Conservation (phyloP, 2,113 vertebrate genomes). For the Meleagris gallopavo region DNA sequence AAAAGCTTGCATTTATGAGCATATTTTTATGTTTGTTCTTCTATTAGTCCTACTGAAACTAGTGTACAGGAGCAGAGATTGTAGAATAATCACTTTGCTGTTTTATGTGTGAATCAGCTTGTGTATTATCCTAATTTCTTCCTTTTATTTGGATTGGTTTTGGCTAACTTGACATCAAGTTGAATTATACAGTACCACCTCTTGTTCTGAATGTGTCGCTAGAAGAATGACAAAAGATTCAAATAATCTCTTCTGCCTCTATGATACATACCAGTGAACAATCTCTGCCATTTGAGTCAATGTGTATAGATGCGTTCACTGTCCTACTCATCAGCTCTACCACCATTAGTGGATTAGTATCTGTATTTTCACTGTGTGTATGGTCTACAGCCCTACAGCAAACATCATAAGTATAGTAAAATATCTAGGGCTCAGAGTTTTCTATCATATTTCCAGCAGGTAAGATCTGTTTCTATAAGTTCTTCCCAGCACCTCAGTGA, state of each 20-base stretch:
- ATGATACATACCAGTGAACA: not conserved
- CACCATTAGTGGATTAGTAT: not conserved
- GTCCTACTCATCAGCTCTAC: not conserved
- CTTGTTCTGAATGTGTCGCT: not conserved
- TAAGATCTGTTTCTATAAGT: not conserved
- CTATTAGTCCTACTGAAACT: not conserved
- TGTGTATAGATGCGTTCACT: rapidly evolving
- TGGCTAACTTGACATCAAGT: not conserved
- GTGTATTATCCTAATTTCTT: not conserved
- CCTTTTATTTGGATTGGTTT: not conserved
- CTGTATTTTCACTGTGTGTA: not conserved
- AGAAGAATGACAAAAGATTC: not conserved
- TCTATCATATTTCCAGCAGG: not conserved
- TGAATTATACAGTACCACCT: not conserved
- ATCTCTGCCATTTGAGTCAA: not conserved
- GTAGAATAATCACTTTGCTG: not conserved
- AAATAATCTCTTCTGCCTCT: not conserved
- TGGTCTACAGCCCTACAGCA: not conserved
- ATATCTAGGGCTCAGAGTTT: not conserved
- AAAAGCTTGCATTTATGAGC: rapidly evolving
- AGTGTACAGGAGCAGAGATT: rapidly evolving
- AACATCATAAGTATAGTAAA: not conserved
- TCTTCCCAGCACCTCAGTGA: not conserved
- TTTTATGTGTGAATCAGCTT: not conserved
- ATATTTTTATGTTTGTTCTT: not conserved